Conservation (phyloP, 1,140 invertebrate species). For the Ostrea edulis region DNA sequence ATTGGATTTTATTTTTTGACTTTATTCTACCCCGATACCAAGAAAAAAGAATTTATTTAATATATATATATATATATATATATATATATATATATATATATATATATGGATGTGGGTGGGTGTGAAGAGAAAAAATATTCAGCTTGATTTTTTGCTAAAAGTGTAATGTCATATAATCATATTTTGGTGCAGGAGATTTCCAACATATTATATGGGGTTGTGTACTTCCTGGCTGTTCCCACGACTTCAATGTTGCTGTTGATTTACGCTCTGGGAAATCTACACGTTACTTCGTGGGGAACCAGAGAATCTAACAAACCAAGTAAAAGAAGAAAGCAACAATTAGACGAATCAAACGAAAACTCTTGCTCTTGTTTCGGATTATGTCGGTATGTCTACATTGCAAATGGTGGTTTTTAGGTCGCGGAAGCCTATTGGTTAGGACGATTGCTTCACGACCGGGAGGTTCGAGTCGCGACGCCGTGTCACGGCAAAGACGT, state of each 20-base stretch:
- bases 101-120: no score
- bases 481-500: no score
- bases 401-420: background rate
- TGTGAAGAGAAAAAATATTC: no score
- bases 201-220: slow-evolving; percentile 87
- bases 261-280: slow-evolving; percentile 93
- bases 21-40: no score
- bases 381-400: background rate
- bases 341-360: background rate
- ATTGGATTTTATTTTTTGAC: no score
- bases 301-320: slow-evolving; percentile 85
- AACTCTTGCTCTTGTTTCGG: background rate
- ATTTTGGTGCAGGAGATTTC: slow-evolving; percentile 82
- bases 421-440: no score
- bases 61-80: no score
- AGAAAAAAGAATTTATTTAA: no score
- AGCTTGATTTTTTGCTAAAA: no score
- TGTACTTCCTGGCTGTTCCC: slow-evolving; percentile 94
- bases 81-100: no score
- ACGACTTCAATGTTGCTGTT: slow-evolving; percentile 95
- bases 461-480: no score
- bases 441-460: no score
- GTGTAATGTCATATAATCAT: background rate
- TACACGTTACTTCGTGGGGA: slow-evolving; percentile 94
- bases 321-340: background rate